Evolutionary conservation across 2,888 invertebrate species (phyloP).

Genomic region (Criorhina ranunculi): DNA sequence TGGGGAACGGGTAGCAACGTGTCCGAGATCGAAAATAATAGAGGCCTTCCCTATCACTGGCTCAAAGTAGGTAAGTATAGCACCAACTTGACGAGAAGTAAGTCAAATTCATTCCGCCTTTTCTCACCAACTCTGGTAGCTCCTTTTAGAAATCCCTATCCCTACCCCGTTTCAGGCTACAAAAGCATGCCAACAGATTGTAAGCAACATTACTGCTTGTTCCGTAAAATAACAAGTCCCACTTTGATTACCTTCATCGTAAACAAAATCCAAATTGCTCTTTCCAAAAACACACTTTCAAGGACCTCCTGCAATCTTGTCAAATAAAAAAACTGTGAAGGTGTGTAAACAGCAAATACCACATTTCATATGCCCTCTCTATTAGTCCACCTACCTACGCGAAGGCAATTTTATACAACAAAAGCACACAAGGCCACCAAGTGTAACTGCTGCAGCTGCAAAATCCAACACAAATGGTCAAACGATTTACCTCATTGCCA

Average conservation of each 20-base stretch:
- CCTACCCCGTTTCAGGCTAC: too few species aligned
- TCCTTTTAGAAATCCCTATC: too few species aligned
- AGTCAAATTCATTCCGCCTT: too few species aligned
- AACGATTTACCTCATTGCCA: slow-evolving; percentile 73
- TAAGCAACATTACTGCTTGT: too few species aligned
- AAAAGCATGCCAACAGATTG: too few species aligned
- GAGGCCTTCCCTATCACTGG: too few species aligned
- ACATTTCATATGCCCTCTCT: background rate
- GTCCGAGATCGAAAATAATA: too few species aligned
- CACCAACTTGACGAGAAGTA: too few species aligned
- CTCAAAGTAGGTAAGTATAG: too few species aligned
- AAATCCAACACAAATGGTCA: slow-evolving; percentile 69
- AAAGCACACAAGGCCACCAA: slow-evolving; percentile 51
- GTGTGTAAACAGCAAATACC: slow-evolving; percentile 21
- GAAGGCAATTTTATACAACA: slow-evolving; percentile 51
- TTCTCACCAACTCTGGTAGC: too few species aligned
- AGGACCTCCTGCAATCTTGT: slow-evolving; percentile 16
- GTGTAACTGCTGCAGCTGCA: slow-evolving; percentile 59
- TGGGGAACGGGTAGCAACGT: too few species aligned
- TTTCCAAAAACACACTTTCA: slow-evolving; percentile 36
- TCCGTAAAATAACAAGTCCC: background rate
- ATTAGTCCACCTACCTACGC: background rate
- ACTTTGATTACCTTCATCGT: slow-evolving; percentile 2
- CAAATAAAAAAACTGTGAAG: slow-evolving; percentile 24
- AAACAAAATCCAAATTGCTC: slow-evolving; percentile 2